Percentiles rank a stretch among this genome's conserved stretches.
phyloP scores from a whole-genome alignment of 2,797 vertebrate species.

The Sternarchorhynchus goeldii region DNA sequence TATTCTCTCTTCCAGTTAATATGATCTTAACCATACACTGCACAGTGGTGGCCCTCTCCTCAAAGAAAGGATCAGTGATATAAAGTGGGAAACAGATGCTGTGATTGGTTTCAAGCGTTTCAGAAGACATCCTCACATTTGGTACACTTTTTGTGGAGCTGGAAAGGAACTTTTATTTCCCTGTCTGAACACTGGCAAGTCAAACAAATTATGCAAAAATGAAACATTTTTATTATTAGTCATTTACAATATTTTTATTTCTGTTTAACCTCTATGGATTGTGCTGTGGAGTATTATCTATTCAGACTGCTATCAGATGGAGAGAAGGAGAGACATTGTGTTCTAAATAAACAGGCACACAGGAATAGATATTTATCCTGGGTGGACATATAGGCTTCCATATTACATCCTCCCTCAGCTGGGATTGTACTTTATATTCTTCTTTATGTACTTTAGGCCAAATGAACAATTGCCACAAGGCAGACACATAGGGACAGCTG shows the following conservation, averaged over 20 bases:
- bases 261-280: not conserved
- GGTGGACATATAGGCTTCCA: slow-evolving; percentile 2
- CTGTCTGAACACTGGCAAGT: too few relatives aligned
- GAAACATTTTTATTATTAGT: not conserved
- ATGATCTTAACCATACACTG: too few relatives aligned
- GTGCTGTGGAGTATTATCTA: not conserved
- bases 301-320: not conserved
- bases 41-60: too few relatives aligned
- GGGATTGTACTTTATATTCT: not conserved
- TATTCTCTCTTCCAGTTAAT: too few relatives aligned
- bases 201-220: not conserved
- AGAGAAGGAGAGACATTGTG: not conserved
- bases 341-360: slow-evolving; percentile 1
- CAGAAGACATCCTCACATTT: too few relatives aligned
- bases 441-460: not conserved
- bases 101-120: too few relatives aligned
- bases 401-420: slow-evolving; percentile 9
- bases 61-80: too few relatives aligned
- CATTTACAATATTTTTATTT: not conserved
- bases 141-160: too few relatives aligned
- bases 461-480: not conserved
- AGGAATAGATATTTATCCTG: slow-evolving; percentile 12
- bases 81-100: too few relatives aligned
- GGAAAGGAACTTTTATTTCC: too few relatives aligned
- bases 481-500: not conserved